Base-by-base conservation (phyloP, 2,888 invertebrate genomes). In the Nineta flava region DNA sequence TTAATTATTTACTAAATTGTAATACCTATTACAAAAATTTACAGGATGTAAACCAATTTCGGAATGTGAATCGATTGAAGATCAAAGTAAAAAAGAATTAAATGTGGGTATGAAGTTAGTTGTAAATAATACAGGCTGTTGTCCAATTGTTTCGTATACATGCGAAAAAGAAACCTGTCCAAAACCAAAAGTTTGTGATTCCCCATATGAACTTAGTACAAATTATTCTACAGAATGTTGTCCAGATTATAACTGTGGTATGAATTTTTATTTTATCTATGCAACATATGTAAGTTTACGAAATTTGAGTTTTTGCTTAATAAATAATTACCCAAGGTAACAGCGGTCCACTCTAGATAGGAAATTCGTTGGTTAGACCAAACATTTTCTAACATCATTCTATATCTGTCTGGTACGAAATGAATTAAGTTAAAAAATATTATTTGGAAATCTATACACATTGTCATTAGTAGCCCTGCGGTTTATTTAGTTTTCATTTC, bases 31-130 rank as follows among this genome's bases (percentile, higher is more conserved):
- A 19, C 2, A 19, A 19, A 19, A 19, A 19, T 19, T 19, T 19
- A 19, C 5, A 83, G 86, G 83, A 67, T 88, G 88, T 60, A 78
- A 79, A 59, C 83, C 84, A 0, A 63, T 70, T 4, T 77, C 78
- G 42, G 79, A 87, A 54, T 88, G 88, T 59, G 76, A 77, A 6
- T 61, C 63, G 1, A 57, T 76, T 2, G 73, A 71, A 48, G 64
- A 70, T 13, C 55, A 57, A 9, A 55, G 55, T 5, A 56, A 59
- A 4, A 46, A 50, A 42, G 62, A 70, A 26, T 57, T 81, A 16
- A 72, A 77, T 54, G 73, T 76, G 0, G 87, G 87, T 15, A 78
- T 79, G 66, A 71, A 73, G 52, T 66, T 74, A 31, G 62, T 69
- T 1, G 61, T 73, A n/a, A 72, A 79, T 53, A 68, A 68, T 1